Percentiles rank a stretch among this genome's conserved stretches.
Evolutionary conservation across 2,888 invertebrate genomes (phyloP).

Genomic region (Pardosa pseudoannulata): DNA sequence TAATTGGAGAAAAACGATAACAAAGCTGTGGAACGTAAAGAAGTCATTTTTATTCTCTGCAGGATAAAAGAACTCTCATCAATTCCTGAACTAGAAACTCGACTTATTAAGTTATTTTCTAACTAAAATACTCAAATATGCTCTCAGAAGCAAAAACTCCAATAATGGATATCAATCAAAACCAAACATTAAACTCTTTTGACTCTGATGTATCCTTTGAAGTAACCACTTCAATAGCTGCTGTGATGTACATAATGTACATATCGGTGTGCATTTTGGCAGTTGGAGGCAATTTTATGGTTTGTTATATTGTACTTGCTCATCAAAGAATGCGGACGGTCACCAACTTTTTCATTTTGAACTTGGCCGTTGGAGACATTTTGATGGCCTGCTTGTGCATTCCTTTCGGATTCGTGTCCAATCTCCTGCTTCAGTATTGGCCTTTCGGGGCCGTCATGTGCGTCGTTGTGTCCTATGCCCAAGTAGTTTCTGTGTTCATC

Average conservation of each 20-base stretch:
- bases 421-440: conserved; percentile 88
- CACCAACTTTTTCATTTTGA: conserved; percentile 92
- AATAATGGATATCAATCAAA: background rate
- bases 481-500: conserved; percentile 78
- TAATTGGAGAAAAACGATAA: too few relatives aligned
- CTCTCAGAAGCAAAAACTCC: background rate
- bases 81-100: too few relatives aligned
- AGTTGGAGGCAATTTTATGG: conserved; percentile 80
- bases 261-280: conserved; percentile 78
- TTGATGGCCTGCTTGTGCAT: conserved; percentile 93
- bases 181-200: background rate
- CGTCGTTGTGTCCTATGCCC: conserved; percentile 88
- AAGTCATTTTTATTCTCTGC: too few relatives aligned
- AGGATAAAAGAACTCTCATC: too few relatives aligned
- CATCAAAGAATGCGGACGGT: conserved; percentile 93
- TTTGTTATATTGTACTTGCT: conserved; percentile 90
- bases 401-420: conserved; percentile 91
- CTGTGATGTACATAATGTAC: conserved; percentile 78
- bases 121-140: too few relatives aligned
- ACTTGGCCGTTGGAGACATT: conserved; percentile 90
- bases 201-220: background rate
- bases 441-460: conserved; percentile 90
- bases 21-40: too few relatives aligned
- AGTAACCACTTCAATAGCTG: conserved; percentile 74
- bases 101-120: too few relatives aligned